Evolutionary conservation across 92 coral and sea anemone species (phyloP), one percentile per base, ranked within the genome.

Genomic region (Umimayanthus chanpuru): DNA sequence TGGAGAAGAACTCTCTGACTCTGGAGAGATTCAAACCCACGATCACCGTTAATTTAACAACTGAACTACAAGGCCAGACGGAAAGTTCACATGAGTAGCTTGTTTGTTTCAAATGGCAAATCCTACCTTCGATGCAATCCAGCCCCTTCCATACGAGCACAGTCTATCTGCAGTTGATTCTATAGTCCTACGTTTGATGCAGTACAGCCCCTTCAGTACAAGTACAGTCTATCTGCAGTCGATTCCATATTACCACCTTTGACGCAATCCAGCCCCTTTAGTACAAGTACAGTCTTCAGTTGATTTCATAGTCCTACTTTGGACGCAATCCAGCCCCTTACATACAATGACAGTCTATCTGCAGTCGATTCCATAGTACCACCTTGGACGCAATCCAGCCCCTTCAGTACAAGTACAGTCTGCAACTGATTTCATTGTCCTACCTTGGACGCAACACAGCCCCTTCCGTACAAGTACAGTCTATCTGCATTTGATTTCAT

Each of bases 371-470:
- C 94, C 86, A 97, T 26, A 43, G 96, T 94, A 88, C 88, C 53
- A 97, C 99, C 92, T 95, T 97, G 41, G 93, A 88, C 47, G 99
- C 99, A 32, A 97, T 89, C 92, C 94, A 97, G 68, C 92, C 88
- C 81, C 99, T 91, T 55, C 99, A 98, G 89, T 94, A 90, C 90
- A 94, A 87, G 86, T 97, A 97, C 39, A 93, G 89, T 76, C 99
- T 30, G 96, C 93, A 40, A 93, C 79, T 76, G 93, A 90, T 75
- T 95, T 95, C 86, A 97, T 32, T 43, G 96, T 94, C 89, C 88
- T 65, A 97, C 99, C 93, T 97, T 97, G 41, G 93, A 88, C 47
- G 99, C 99, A 26, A 97, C 87, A 92, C 94, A 97, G 68, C 92
- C 88, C 81, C 99, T 91, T 55, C 99, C 99, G 89, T 94, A 90